Evolutionary conservation across 1,140 invertebrate species (phyloP), one percentile per base, ranked within the genome.

Genomic region (Bombus confusus): DNA sequence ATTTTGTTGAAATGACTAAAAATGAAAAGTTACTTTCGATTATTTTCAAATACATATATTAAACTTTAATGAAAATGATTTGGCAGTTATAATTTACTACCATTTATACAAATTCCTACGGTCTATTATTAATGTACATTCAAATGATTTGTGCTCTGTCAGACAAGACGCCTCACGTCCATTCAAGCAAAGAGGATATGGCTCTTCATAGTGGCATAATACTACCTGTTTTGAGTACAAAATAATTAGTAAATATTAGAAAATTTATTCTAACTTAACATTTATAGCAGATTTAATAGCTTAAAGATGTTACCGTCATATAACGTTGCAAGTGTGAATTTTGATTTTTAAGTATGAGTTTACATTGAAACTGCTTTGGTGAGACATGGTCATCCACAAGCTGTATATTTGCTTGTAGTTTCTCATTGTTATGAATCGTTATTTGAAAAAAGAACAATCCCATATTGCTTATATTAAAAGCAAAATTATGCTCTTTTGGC

Each of bases 391-490:
- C 31, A 22, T 69, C 3, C 39, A 92, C 85, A 57, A 94, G 91
- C 66, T 91, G 87, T n/a, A 94, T n/a, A 52, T 64, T 80, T 34
- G 84, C 90, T 15, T 13, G 37, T 5, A 94, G 76, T 72, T 89
- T 57, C 10, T 92, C 88, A 1, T 83, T 85, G 0, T 43, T 22
- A 77, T 90, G 74, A 31, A 92, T 73, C 1, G 39, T 76, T 0
- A 93, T 31, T 2, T 92, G 90, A 3, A 94, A 22, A 74, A 93
- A 94, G 76, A 94, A 94, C 2, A 94, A 52, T 13, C 91, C 93
- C 91, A 93, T 92, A 0, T 90, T 73, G 28, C 76, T 78, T 28
- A 94, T 77, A 15, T 79, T 72, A 41, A 93, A 88, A 6, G 91
- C 93, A 25, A 52, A 76, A 59, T 93, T 87, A 64, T 83, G 89